Evolutionary conservation across 2,888 invertebrate genomes (phyloP), one percentile per base, ranked within the genome.

Genomic region (Sinhomidia bicolor): DNA sequence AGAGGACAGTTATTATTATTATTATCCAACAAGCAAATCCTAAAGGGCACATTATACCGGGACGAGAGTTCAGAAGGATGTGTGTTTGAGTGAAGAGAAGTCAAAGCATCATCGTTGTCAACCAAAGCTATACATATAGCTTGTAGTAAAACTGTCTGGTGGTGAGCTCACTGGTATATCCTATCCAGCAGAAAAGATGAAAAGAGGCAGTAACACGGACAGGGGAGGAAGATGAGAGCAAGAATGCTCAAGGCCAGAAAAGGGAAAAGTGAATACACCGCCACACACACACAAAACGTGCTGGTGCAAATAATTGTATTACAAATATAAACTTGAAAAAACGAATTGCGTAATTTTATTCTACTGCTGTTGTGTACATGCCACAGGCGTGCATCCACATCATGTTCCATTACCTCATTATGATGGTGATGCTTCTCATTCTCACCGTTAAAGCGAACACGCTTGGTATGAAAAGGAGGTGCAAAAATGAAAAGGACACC

Each of bases 1-100:
- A 23, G 36, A 85, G 84, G 84, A 85, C 84, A 85, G 84, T n/a
- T n/a, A n/a, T n/a, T n/a, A n/a, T n/a, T n/a, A n/a, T 85, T 85
- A 85, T 85, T 76, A 62, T 85, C 57, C 74, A 71, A 71, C 36
- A 62, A 62, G 20, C 17, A 57, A 57, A 68, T 71, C 20, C 71
- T 41, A 83, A 76, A 85, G 41, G 62, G n/a, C 41, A 26, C 62
- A 76, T 60, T 76, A 71, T 71, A 17, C 7, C 36, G 32, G 23
- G 29, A 17, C n/a, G 29, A n/a, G 17, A 32, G 36, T 17, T 36
- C 71, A 71, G 65, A 12, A 36, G 36, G 71, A 41, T 71, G 71
- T 6, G 29, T 47, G 12, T 32, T 32, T 32, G 32, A 32, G 65
- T 65, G n/a, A 65, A 44, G 36, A 41, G 71, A 71, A 71, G 71